These are phyloP conservation scores for Ostrea edulis DNA, from an alignment of 1,140 invertebrate species.

Conservation along the genomic window DNA sequence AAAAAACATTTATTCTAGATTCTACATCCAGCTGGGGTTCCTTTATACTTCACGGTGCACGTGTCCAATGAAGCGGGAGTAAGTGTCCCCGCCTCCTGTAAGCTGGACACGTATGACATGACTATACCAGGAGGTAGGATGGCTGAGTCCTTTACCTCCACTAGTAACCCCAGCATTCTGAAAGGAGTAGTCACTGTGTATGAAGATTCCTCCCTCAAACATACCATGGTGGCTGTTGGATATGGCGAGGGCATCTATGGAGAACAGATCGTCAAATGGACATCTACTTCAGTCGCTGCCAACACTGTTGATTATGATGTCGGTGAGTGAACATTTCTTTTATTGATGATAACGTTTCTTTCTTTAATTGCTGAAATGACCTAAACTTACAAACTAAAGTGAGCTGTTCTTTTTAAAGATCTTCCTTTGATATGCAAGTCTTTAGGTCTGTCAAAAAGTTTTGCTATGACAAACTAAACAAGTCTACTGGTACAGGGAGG, in stretches of 20 bases:
- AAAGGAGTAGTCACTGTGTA: conserved; percentile 58
- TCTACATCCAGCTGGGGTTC: conserved; percentile 35
- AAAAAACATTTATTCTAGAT: background rate
- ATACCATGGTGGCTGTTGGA: conserved; percentile 54
- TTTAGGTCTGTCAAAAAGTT: too few species aligned
- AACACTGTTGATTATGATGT: conserved; percentile 43
- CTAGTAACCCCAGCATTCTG: conserved; percentile 57
- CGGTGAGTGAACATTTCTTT: conserved; percentile 24
- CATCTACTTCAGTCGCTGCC: background rate
- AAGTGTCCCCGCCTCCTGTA: conserved; percentile 53
- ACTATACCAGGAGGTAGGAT: conserved; percentile 63
- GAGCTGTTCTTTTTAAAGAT: too few species aligned
- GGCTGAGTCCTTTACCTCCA: conserved; percentile 54
- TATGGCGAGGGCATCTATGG: conserved; percentile 54
- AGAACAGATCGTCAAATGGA: conserved; percentile 45
- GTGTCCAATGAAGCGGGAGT: conserved; percentile 58
- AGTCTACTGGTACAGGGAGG: too few species aligned
- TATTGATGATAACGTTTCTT: background rate
- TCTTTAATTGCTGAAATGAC: too few species aligned
- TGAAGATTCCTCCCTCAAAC: conserved; percentile 59
- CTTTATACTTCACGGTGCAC: conserved; percentile 61
- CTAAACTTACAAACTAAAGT: too few species aligned
- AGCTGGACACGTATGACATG: conserved; percentile 61
- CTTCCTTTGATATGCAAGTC: too few species aligned
- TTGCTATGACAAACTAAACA: too few species aligned